Base-by-base conservation (phyloP, 2,797 vertebrate species). In the Oreonectes daqikongensis region DNA sequence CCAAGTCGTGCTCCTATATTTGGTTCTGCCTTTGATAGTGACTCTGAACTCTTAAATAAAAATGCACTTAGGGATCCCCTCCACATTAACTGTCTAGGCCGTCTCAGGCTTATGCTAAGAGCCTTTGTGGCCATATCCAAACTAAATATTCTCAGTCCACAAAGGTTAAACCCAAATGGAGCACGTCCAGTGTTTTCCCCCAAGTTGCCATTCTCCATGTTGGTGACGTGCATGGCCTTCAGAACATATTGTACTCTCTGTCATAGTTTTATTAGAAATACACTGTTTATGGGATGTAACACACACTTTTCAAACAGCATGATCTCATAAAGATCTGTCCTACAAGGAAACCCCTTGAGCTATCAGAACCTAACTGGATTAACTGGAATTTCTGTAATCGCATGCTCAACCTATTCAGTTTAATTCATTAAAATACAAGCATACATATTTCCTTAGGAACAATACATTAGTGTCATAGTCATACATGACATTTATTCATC, bases 1-100 rank as follows among this genome's bases (percentile, higher is more conserved):
- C 18, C 26, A 77, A 10, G 15, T 72, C 76, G 4, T 70, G 42
- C 75, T 67, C 52, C 59, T 81, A 48, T 75, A 70, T 84, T 77
- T 79, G 65, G 53, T 74, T 44, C 59, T 60, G 44, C 38, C 38
- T 42, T 75, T 83, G 53, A 74, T 53, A 75, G 38, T 30, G 32
- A 67, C 28, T 55, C 28, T 52, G 32, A 30, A 68, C 18, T 59
- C 8, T 8, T 66, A 74, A 59, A 77, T 75, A 71, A 72, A 79
- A 67, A 57, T 53, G 42, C 72, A 57, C 44, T 59, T 24, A 66
- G 26, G 38, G 63, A 57, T 20, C 26, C 46, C 52, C 30, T 24
- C 10, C 11, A 18, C 32, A 59, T 66, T 64, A 64, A 32, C 14
- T 50, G 69, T 38, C 50, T 57, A 15, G 30, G 9, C 63, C 55